These are phyloP conservation scores for Limnephilus marmoratus DNA, from an alignment of 2,888 invertebrate genomes.

Conservation along the genomic window DNA sequence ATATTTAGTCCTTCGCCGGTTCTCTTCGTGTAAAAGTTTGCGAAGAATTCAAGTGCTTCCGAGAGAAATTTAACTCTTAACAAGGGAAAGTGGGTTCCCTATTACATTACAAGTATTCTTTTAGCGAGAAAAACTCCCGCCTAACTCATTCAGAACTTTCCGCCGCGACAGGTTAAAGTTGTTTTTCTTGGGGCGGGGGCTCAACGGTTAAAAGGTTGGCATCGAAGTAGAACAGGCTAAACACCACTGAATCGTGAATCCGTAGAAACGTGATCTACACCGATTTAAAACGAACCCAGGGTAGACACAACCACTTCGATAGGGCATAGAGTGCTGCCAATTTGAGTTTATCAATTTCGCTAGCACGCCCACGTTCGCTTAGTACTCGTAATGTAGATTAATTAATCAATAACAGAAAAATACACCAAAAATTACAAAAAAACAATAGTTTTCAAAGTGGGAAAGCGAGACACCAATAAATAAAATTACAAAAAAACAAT, in stretches of 20 bases:
- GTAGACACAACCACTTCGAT: too few species aligned
- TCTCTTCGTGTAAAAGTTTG: not conserved
- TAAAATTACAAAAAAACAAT: too few species aligned
- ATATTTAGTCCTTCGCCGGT: not conserved
- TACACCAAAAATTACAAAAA: too few species aligned
- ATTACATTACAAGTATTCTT: constrained; percentile 2
- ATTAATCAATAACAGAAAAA: too few species aligned
- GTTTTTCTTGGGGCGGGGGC: not conserved
- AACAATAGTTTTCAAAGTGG: too few species aligned
- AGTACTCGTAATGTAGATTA: too few species aligned
- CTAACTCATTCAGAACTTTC: not conserved
- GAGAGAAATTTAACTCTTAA: not conserved
- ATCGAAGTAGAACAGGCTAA: not conserved
- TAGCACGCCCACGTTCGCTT: too few species aligned
- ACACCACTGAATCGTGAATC: not conserved
- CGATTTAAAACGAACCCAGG: too few species aligned
- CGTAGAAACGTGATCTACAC: not conserved
- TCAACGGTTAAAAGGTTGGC: not conserved
- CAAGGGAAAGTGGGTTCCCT: not conserved
- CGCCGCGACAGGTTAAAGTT: not conserved
- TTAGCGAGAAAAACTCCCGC: not conserved
- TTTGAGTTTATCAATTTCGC: too few species aligned
- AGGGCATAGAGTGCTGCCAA: too few species aligned
- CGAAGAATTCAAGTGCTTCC: not conserved
- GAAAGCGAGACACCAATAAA: too few species aligned